A percentile compares a stretch with the other conserved stretches of the same genome.
These are phyloP conservation scores for Diogma glabrata DNA, from an alignment of 2,888 invertebrate genomes.

Conservation along the genomic window DNA sequence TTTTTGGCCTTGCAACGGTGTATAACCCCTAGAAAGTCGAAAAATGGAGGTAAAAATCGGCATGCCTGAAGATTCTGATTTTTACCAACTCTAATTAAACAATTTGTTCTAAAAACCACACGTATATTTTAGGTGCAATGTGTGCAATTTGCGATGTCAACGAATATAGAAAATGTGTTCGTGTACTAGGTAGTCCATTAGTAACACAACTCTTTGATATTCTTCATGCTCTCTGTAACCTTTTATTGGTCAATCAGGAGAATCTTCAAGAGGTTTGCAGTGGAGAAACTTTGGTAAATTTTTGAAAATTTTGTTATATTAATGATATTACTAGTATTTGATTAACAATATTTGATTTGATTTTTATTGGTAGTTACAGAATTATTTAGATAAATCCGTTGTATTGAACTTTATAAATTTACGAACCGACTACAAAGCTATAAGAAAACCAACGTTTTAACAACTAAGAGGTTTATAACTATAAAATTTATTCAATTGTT, in stretches of 20 bases:
- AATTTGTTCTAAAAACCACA: too few relatives aligned
- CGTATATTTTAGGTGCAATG: conserved; percentile 94
- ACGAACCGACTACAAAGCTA: conserved; percentile 84
- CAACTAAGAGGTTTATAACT: too few relatives aligned
- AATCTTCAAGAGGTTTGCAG: conserved; percentile 92
- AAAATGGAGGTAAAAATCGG: too few relatives aligned
- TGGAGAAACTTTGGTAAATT: conserved; percentile 80
- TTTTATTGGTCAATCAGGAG: conserved; percentile 88
- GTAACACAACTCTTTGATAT: conserved; percentile 89
- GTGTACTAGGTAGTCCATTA: conserved; percentile 57
- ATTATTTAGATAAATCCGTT: conserved; percentile 78
- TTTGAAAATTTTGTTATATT: conserved; percentile 1
- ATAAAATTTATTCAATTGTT: too few relatives aligned
- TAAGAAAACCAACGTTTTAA: conserved; percentile 58
- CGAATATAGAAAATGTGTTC: conserved; percentile 84
- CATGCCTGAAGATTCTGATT: too few relatives aligned
- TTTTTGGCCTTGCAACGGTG: too few relatives aligned
- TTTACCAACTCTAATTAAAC: too few relatives aligned
- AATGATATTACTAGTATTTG: neutral
- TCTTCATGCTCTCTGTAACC: conserved; percentile 88
- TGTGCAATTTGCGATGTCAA: conserved; percentile 96
- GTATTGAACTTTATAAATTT: conserved; percentile 89
- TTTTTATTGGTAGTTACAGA: conserved; percentile 44
- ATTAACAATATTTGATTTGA: neutral
- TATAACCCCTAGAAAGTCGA: too few relatives aligned